phyloP scores from a whole-genome alignment of 2,797 vertebrate species.

The Nyctalus aviator region DNA sequence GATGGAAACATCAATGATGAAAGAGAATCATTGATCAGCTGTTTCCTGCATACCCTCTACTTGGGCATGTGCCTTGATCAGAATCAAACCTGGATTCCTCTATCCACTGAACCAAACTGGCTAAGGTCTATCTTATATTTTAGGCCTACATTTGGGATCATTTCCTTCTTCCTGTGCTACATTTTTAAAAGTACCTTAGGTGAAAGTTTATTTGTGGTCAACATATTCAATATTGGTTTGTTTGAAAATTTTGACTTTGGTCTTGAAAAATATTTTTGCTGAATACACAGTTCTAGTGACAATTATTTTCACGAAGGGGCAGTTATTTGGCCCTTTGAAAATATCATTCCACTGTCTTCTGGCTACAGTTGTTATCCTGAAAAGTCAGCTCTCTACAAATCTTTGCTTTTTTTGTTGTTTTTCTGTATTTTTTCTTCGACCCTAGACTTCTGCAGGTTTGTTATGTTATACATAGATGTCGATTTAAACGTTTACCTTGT shows the following conservation, averaged over 20 bases:
- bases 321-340: not conserved
- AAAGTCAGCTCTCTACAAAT: not conserved
- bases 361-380: not conserved
- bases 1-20: not conserved
- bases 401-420: not conserved
- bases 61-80: too few relatives aligned
- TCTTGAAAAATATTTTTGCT: constrained; percentile 11
- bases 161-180: not conserved
- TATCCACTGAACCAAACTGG: not conserved
- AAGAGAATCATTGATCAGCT: not conserved
- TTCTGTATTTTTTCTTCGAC: not conserved
- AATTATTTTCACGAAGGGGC: not conserved
- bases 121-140: not conserved
- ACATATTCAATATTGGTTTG: not conserved
- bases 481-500: not conserved
- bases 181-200: not conserved
- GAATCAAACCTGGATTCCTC: not conserved
- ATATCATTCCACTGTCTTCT: not conserved
- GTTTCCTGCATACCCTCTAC: too few relatives aligned
- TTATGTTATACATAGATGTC: not conserved
- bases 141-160: not conserved
- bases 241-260: constrained; percentile 42
- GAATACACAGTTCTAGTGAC: not conserved
- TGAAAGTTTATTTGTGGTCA: not conserved
- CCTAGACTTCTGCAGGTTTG: not conserved